Evolutionary conservation across 2,888 invertebrate genomes (phyloP), one percentile per base, ranked within the genome.

Genomic region (Rhodophaea formosa): DNA sequence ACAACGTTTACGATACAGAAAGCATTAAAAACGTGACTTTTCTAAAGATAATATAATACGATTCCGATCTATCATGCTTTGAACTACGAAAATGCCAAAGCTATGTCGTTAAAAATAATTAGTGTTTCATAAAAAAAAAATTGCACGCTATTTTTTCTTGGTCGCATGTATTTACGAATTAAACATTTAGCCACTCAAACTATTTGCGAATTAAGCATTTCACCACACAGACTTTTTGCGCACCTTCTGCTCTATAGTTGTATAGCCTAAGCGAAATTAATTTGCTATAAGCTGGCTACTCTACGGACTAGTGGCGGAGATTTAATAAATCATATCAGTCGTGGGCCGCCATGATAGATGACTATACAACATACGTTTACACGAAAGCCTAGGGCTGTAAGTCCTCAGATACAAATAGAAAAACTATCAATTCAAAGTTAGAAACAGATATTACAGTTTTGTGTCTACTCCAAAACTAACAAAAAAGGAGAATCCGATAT

Each of bases 281-380:
- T 80, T 76, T 71, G 67, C 70, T 66, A 69, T 72, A 76, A 62
- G 62, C 63, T 62, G 53, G 64, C 65, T 65, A 63, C 67, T 70
- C 73, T 63, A 63, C 61, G 66, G 72, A 61, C 66, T 66, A 53
- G 67, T 64, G 66, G 68, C 58, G 56, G 53, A 61, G 60, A 64
- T 30, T 60, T 70, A 69, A 80, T 82, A 77, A 80, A 83, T 82
- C 78, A 80, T 69, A 64, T 63, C 62, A 63, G 64, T 66, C 68
- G 77, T 74, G 74, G 70, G 67, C 64, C 55, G 67, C 59, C 56
- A 66, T 83, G 82, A 83, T 82, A 69, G 75, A 83, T 82, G 67
- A 63, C 59, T 65, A 68, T 71, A 71, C 72, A 67, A 62, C 16
- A 32, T 39, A 56, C 39, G 47, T 56, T 56, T 56, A 56, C 42